These are phyloP conservation scores for Trogon surrucura DNA, from an alignment of 2,113 vertebrate species.

Conservation along the genomic window DNA sequence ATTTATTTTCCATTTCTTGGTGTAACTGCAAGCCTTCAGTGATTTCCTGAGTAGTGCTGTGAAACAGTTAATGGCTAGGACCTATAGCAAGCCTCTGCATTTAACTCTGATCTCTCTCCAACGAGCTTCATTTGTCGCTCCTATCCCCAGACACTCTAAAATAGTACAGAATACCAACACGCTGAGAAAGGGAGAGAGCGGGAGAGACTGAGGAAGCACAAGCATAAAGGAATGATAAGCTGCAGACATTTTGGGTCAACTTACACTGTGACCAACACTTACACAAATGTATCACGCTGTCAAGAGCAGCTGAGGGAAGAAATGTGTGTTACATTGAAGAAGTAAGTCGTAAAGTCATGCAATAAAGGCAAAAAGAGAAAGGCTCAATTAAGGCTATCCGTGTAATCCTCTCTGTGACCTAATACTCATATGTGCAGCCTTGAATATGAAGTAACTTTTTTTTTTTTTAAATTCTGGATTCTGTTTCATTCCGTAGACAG, in stretches of 20 bases:
- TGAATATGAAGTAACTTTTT: not conserved
- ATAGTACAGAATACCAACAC: not conserved
- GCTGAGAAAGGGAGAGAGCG: not conserved
- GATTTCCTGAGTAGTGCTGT: not conserved
- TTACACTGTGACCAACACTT: not conserved
- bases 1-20: not conserved
- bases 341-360: not conserved
- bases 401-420: not conserved
- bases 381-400: not conserved
- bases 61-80: not conserved
- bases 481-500: not conserved
- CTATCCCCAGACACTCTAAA: not conserved
- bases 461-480: not conserved
- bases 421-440: not conserved
- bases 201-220: not conserved
- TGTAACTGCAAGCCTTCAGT: not conserved
- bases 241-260: not conserved
- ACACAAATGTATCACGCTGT: not conserved
- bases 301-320: not conserved
- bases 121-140: not conserved
- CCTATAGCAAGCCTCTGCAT: not conserved
- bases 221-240: not conserved
- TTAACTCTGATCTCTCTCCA: not conserved
- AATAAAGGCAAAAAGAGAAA: not conserved
- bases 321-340: not conserved